These are phyloP conservation scores for Julus scandinavius DNA, from an alignment of 2,888 invertebrate species.

Conservation along the genomic window DNA sequence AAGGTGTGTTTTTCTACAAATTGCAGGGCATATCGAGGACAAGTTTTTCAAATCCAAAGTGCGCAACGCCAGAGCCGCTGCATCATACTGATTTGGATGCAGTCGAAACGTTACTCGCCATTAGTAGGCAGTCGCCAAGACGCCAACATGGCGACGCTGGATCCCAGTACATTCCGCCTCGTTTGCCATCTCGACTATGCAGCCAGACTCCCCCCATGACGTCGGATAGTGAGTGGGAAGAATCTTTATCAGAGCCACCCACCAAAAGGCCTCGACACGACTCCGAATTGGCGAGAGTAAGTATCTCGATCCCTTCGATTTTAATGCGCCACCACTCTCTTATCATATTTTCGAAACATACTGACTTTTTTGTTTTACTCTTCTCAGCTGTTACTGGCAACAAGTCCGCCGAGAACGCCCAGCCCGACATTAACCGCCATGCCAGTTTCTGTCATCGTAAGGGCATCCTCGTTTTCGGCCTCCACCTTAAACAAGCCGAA, in stretches of 20 bases:
- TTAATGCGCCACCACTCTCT: neutral
- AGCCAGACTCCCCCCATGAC: slow-evolving; percentile 81
- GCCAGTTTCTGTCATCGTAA: slow-evolving; percentile 83
- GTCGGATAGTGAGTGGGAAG: slow-evolving; percentile 80
- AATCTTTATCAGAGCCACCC: slow-evolving; percentile 71
- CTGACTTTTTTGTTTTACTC: slow-evolving; percentile 47
- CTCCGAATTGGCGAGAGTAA: slow-evolving; percentile 60
- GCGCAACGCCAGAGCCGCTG: neutral
- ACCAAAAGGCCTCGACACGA: slow-evolving; percentile 58
- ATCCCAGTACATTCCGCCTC: slow-evolving; percentile 54
- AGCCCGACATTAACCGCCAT: slow-evolving; percentile 62
- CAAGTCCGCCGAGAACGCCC: slow-evolving; percentile 60
- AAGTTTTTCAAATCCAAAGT: slow-evolving; percentile 21
- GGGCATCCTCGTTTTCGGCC: slow-evolving; percentile 74
- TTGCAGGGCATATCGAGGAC: slow-evolving; percentile 15
- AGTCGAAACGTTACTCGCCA: slow-evolving; percentile 66
- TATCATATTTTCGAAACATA: neutral
- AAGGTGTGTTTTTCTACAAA: neutral
- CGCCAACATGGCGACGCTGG: slow-evolving; percentile 37
- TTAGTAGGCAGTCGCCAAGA: slow-evolving; percentile 60
- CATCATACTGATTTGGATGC: slow-evolving; percentile 63
- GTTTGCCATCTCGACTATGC: slow-evolving; percentile 63
- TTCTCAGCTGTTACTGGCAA: slow-evolving; percentile 64
- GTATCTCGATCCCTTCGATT: neutral
- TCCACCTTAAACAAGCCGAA: slow-evolving; percentile 47